Conservation (phyloP, 2,888 invertebrate genomes). For the Caenorhabditis doughertyi region DNA sequence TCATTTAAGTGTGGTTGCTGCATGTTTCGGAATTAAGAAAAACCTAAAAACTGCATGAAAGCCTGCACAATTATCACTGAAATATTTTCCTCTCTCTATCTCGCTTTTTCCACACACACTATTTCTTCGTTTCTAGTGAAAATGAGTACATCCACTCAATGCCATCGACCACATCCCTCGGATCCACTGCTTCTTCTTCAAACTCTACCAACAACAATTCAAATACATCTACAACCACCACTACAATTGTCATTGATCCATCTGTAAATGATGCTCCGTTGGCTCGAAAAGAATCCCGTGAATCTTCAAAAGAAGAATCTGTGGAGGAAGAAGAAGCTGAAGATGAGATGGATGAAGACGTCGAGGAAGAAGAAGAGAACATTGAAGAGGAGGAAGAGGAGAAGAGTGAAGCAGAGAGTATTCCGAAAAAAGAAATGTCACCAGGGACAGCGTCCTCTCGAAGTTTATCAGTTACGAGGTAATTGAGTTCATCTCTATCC, state of each 20-base stretch:
- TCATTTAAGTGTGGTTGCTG: no score
- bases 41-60: background rate
- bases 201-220: constrained; percentile 8
- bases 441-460: constrained; percentile 15
- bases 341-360: constrained; percentile 35
- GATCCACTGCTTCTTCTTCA: constrained; percentile 25
- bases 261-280: background rate
- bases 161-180: constrained; percentile 29
- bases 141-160: constrained; percentile 65
- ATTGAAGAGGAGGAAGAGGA: constrained; percentile 23
- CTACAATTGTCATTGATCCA: constrained; percentile 31
- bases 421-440: constrained; percentile 13
- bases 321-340: constrained; percentile 27
- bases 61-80: background rate
- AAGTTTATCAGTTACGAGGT: constrained; percentile 45
- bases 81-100: constrained; percentile 2
- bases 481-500: no score
- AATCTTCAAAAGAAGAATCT: background rate
- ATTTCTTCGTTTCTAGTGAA: constrained; percentile 48
- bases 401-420: constrained; percentile 9
- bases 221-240: constrained; percentile 42
- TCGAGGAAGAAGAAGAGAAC: constrained; percentile 39
- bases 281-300: constrained; percentile 6
- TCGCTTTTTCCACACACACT: constrained; percentile 22
- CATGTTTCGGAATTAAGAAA: no score